Evolutionary conservation across 2,888 invertebrate species (phyloP), one percentile per base, ranked within the genome.

Genomic region (Opisthograptis luteolata): DNA sequence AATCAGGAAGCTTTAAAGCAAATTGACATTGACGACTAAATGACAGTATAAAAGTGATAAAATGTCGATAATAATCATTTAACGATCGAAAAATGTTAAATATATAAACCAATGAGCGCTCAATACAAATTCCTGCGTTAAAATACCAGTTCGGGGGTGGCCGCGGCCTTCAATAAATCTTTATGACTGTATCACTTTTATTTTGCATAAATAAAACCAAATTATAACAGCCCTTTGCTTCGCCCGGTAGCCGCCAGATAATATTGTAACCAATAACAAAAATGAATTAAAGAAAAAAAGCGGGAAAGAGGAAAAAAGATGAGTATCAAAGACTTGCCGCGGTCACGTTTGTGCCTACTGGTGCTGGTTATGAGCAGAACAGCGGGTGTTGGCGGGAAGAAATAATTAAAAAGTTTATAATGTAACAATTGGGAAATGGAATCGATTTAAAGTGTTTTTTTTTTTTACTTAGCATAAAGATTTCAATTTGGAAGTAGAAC

Each of bases 151-250:
- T 51, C 37, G 17, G 42, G 50, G 50, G 50, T 44, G 50, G 77
- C 69, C 70, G 64, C 70, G 70, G 62, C 65, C 64, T 67, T 54
- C 73, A 70, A 86, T 89, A 89, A 87, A 88, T 89, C 88, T 81
- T 77, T 64, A 75, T 68, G 70, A 52, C 55, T 63, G 73, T 78
- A 79, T 81, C 79, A 81, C 75, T 83, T 85, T 87, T 83, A 87
- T 89, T 89, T 89, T 87, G 88, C 89, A 88, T 89, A 87, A 88
- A 89, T 86, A 87, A 88, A 86, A 86, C 81, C 76, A 83, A 88
- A 87, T 89, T 85, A 89, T 83, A 84, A 82, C 78, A 79, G 76
- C 81, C 85, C 84, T 85, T 84, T 85, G 78, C 81, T 37, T 49
- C 48, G 84, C 77, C 85, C 89, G 75, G 89, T 89, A 90, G 89